A percentile compares a stretch with the other conserved stretches of the same genome.
Evolutionary conservation across 2,113 vertebrate genomes (phyloP).

Genomic region (Eclectus roratus): DNA sequence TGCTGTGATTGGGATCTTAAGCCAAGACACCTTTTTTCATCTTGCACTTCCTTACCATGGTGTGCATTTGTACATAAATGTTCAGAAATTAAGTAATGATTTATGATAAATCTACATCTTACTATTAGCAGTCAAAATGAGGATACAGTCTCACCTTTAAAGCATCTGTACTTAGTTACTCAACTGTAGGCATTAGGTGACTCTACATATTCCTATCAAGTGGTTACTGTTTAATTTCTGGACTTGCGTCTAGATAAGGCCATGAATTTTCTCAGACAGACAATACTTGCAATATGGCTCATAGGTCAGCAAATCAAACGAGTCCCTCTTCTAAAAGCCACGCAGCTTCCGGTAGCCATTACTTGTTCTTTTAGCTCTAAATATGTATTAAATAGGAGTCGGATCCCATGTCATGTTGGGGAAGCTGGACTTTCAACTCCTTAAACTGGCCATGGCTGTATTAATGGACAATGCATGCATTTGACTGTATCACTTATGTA

Average conservation of each 20-base stretch:
- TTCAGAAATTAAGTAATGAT: background rate
- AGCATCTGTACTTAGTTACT: background rate
- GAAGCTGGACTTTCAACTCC: background rate
- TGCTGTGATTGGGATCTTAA: background rate
- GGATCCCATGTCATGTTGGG: fast-evolving
- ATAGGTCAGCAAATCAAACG: background rate
- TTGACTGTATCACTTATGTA: background rate
- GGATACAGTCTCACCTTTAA: background rate
- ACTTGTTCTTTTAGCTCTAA: background rate
- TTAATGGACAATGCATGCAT: fast-evolving
- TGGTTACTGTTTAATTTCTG: background rate
- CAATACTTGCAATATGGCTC: background rate
- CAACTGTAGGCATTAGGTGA: fast-evolving
- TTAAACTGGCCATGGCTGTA: background rate
- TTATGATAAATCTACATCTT: background rate
- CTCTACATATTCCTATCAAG: background rate
- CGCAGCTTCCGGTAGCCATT: background rate
- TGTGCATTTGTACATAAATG: background rate
- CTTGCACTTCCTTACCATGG: background rate
- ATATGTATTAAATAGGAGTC: background rate
- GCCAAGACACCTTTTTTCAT: background rate
- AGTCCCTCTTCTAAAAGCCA: background rate
- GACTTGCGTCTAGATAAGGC: background rate
- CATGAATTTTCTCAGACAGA: background rate
- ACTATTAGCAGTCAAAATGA: background rate